A percentile compares a stretch with the other conserved stretches of the same genome.
Evolutionary conservation across 2,888 invertebrate species (phyloP).

Genomic region (Colletes collaris): DNA sequence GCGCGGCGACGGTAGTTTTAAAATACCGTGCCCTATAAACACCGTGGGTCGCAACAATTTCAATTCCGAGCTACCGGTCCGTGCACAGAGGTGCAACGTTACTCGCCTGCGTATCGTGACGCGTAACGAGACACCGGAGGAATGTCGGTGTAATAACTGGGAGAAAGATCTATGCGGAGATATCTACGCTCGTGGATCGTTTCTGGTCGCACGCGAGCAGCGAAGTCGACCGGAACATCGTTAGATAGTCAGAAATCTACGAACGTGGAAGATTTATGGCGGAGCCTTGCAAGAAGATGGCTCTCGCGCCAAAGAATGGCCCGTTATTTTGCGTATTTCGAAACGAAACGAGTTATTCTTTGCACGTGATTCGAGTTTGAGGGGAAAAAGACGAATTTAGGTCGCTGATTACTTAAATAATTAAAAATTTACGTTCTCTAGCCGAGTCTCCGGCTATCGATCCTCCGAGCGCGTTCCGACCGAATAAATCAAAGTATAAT

Average conservation of each 20-base stretch:
- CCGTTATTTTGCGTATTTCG: too few relatives aligned
- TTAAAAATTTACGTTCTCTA: too few relatives aligned
- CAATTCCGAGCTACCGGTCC: slow-evolving; percentile 11
- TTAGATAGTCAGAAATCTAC: background rate
- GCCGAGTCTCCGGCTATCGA: too few relatives aligned
- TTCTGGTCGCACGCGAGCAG: slow-evolving; percentile 20
- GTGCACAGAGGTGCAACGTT: slow-evolving; percentile 7
- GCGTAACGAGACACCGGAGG: slow-evolving; percentile 37
- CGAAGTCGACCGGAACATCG: background rate
- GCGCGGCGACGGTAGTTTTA: background rate
- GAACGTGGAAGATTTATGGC: background rate
- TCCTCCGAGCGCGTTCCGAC: too few relatives aligned
- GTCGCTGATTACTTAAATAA: background rate
- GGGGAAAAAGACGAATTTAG: too few relatives aligned
- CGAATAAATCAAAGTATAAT: too few relatives aligned
- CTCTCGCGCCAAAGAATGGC: too few relatives aligned
- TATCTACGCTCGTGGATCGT: slow-evolving; percentile 27
- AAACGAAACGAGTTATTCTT: too few relatives aligned
- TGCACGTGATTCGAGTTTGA: too few relatives aligned
- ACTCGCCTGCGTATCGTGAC: slow-evolving; percentile 23
- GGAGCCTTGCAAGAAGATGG: background rate
- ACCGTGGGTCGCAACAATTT: slow-evolving; percentile 13
- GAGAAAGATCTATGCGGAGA: slow-evolving; percentile 32
- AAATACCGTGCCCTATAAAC: slow-evolving; percentile 22
- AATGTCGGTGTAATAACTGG: slow-evolving; percentile 43